Percentiles rank a stretch among this genome's conserved stretches.
Evolutionary conservation across 1,140 invertebrate species (phyloP).

Genomic region (Drosophila micromelanica): DNA sequence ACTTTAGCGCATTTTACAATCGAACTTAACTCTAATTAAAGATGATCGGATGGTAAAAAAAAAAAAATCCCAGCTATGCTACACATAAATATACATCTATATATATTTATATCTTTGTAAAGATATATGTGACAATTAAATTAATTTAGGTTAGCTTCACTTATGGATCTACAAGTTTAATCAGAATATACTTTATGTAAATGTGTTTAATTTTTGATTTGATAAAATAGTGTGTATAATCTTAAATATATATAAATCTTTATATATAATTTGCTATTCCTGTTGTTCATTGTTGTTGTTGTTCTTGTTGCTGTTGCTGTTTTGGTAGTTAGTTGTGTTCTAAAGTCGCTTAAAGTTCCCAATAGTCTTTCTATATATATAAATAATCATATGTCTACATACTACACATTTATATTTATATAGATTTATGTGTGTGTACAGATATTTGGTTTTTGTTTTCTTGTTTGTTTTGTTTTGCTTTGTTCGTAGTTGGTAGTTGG

Average conservation of each 20-base stretch:
- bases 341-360: slow-evolving; percentile 32
- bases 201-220: too few species aligned
- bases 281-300: too few species aligned
- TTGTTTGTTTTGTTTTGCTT: slow-evolving; percentile 11
- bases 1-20: slow-evolving; percentile 35
- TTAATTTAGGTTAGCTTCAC: too few species aligned
- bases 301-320: too few species aligned
- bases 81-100: background rate
- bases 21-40: background rate
- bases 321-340: too few species aligned
- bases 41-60: slow-evolving; percentile 4
- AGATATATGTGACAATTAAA: background rate
- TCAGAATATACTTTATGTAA: too few species aligned
- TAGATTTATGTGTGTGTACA: slow-evolving; percentile 8
- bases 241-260: too few species aligned
- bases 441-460: slow-evolving; percentile 4
- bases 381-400: background rate
- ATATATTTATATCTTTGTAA: background rate
- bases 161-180: too few species aligned
- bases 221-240: too few species aligned
- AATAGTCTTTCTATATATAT: slow-evolving; percentile 28
- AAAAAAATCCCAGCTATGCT: background rate
- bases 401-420: slow-evolving; percentile 4
- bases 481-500: slow-evolving; percentile 16
- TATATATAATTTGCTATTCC: too few species aligned